Evolutionary conservation across 1,140 invertebrate species (phyloP).

Genomic region (Calliopsis andreniformis): DNA sequence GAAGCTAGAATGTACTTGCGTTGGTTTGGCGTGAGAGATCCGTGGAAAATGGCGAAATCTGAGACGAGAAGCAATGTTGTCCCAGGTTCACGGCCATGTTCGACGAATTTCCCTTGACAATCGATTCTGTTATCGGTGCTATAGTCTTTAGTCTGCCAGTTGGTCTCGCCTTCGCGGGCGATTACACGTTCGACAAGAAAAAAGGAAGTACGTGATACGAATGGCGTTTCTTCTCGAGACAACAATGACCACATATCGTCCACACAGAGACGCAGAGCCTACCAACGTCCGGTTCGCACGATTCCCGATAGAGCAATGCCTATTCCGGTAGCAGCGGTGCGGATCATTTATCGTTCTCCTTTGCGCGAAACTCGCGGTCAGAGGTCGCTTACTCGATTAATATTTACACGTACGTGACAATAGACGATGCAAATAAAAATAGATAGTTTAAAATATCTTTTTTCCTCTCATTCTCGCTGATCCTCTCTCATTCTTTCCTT

Average conservation of each 20-base stretch:
- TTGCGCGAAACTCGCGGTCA: slow-evolving; percentile 49
- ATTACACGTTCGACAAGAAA: slow-evolving; percentile 28
- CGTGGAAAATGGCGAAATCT: neutral
- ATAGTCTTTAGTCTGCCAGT: neutral
- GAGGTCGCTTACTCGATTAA: slow-evolving; percentile 65
- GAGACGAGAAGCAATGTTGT: neutral
- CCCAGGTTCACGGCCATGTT: neutral
- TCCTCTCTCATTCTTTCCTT: neutral
- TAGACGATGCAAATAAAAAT: slow-evolving; percentile 78
- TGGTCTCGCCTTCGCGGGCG: slow-evolving; percentile 16
- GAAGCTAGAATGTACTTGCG: slow-evolving; percentile 51
- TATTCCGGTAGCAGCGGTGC: slow-evolving; percentile 40
- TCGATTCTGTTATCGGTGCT: slow-evolving; percentile 8
- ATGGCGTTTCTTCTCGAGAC: slow-evolving; percentile 2
- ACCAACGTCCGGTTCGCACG: slow-evolving; percentile 37
- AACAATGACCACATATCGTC: slow-evolving; percentile 39
- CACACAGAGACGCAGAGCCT: slow-evolving; percentile 28
- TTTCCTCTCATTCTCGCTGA: slow-evolving; percentile 25
- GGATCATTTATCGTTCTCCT: slow-evolving; percentile 19
- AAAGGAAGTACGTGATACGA: slow-evolving; percentile 25
- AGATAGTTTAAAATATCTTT: slow-evolving; percentile 76
- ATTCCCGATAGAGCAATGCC: slow-evolving; percentile 46
- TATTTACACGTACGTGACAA: slow-evolving; percentile 64
- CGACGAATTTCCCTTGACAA: slow-evolving; percentile 20
- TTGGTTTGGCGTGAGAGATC: neutral